phyloP scores from a whole-genome alignment of 2,113 vertebrate genomes.

The Sprattus sprattus region DNA sequence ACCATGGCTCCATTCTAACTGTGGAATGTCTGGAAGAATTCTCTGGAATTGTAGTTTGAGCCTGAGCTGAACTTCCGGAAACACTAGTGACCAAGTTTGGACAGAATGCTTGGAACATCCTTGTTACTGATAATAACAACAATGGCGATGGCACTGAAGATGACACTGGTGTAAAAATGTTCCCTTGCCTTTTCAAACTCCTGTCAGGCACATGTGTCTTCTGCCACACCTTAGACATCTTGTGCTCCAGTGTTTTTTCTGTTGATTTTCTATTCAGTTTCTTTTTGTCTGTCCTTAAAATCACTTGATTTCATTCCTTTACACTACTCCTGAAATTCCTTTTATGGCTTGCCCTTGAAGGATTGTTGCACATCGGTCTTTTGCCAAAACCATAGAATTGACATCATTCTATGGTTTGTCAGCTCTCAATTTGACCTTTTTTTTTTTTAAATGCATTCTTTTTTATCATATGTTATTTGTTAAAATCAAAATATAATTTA shows the following conservation, averaged over 20 bases:
- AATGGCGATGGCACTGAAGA: not conserved
- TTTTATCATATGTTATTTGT: not conserved
- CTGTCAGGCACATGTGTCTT: constrained; percentile 2
- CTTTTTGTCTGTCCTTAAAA: not conserved
- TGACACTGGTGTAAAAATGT: not conserved
- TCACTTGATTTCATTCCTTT: not conserved
- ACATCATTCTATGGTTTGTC: constrained; percentile 9
- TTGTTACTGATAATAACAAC: not conserved
- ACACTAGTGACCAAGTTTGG: not conserved
- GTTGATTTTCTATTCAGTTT: not conserved
- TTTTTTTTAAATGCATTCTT: not conserved
- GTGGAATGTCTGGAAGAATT: not conserved
- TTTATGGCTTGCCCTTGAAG: not conserved
- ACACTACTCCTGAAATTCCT: not conserved
- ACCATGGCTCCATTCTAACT: not conserved
- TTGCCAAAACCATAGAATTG: constrained; percentile 1
- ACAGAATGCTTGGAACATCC: not conserved
- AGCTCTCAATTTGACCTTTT: no score
- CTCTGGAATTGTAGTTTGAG: not conserved
- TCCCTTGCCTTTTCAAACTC: constrained; percentile 13
- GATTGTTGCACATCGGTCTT: not conserved
- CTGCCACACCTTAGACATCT: constrained; percentile 2
- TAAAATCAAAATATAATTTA: not conserved
- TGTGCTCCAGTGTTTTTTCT: not conserved
- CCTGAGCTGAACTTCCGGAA: not conserved